Evolutionary conservation across 2,888 invertebrate species (phyloP).

Genomic region (Hipparchia semele): DNA sequence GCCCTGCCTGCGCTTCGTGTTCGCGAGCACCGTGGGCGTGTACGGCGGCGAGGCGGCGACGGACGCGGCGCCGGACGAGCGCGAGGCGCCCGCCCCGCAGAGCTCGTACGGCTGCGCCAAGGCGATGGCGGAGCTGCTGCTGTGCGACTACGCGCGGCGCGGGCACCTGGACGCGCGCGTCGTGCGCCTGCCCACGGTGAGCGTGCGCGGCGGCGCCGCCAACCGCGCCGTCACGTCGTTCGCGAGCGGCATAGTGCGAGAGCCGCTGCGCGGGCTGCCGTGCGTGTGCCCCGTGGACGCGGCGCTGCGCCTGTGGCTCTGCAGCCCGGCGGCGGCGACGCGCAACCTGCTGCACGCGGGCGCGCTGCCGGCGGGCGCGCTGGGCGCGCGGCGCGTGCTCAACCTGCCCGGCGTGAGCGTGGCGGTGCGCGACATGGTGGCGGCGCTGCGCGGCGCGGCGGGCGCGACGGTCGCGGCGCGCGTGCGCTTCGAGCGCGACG

Average conservation of each 20-base stretch:
- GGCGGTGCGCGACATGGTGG: conserved; percentile 57
- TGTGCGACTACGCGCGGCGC: conserved; percentile 68
- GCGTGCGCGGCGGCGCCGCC: conserved; percentile 64
- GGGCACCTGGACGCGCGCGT: conserved; percentile 63
- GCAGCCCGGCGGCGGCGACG: conserved; percentile 61
- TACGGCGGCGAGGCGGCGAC: conserved; percentile 58
- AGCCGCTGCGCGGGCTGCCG: conserved; percentile 59
- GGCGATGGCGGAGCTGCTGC: conserved; percentile 67
- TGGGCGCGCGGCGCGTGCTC: conserved; percentile 59
- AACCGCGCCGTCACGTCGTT: conserved; percentile 74
- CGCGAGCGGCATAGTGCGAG: conserved; percentile 69
- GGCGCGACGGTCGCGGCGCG: conserved; percentile 55
- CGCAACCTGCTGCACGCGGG: conserved; percentile 61
- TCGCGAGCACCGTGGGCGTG: conserved; percentile 64
- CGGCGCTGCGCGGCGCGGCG: conserved; percentile 57
- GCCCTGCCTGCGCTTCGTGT: conserved; percentile 56
- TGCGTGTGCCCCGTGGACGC: conserved; percentile 59
- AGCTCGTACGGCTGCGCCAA: conserved; percentile 71
- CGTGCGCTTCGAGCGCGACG: conserved; percentile 56
- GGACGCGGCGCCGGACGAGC: conserved; percentile 57
- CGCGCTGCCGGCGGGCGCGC: conserved; percentile 46
- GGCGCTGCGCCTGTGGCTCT: conserved; percentile 61
- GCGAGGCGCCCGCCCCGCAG: conserved; percentile 61
- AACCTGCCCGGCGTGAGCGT: conserved; percentile 66
- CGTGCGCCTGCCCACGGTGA: conserved; percentile 68